Base-by-base conservation (phyloP, 1,140 invertebrate species). In the Mercenaria mercenaria region DNA sequence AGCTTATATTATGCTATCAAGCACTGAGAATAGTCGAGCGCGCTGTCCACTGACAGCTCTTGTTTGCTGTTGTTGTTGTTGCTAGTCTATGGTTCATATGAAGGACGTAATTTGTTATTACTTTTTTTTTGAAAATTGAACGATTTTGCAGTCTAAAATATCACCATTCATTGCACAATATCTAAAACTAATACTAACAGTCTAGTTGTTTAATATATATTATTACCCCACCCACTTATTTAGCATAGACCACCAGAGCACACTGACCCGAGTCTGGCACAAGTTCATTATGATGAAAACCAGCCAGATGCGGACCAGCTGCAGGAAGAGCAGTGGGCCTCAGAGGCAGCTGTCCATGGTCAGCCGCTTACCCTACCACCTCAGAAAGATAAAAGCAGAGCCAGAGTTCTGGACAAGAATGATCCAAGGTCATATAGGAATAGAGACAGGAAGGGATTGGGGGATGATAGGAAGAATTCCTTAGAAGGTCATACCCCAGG, bases 401-500 rank as follows among this genome's bases (percentile, higher is more conserved):
- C 88, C 20, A 74, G 80, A 76, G 41, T 50, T 32, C 13, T 41
- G 3, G 47, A 83, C 32, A 84, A 77, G 32, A 43, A 18, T n/a
- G 67, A 61, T 39, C 41, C 39, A 0, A 37, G 52, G 34, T 50
- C 32, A 29, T 69, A 43, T 13, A 83, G 37, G 52, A 59, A 61
- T 64, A 41, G 67, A 34, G 77, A 81, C 43, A 77, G 72, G 11
- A 83, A 76, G 20, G n/a, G 32, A 29, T 18, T 50, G 50, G 32
- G 34, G 37, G 72, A 67, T 47, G 88, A 39, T 34, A 26, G 32
- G 8, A 50, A 77, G 47, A 79, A 83, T 34, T 64, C 67, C 13
- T 20, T 84, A 0, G 88, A 89, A 59, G 69, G 79, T 59, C 79
- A 89, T 10, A 84, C 69, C 23, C 88, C 88, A 59, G 88, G 88